A percentile compares a stretch with the other conserved stretches of the same genome.
Evolutionary conservation across 2,888 invertebrate genomes (phyloP).

Genomic region (Mythimna loreyi): DNA sequence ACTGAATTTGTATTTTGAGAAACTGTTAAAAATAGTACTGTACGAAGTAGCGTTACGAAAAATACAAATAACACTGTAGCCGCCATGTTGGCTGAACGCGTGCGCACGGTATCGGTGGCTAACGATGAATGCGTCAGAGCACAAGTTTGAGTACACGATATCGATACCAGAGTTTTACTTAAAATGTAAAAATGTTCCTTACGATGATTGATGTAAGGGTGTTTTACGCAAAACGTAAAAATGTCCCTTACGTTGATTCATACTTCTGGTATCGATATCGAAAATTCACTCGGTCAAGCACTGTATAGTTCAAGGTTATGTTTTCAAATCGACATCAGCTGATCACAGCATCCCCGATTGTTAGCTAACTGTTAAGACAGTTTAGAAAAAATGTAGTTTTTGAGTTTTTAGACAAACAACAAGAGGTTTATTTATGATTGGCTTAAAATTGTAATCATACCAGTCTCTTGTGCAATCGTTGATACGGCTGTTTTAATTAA

Average conservation of each 20-base stretch:
- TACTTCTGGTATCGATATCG: too few relatives aligned
- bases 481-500: neutral
- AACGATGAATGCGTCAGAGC: neutral
- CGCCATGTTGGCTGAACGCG: constrained; percentile 2
- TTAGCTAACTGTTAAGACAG: neutral
- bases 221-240: too few relatives aligned
- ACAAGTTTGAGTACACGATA: too few relatives aligned
- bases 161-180: too few relatives aligned
- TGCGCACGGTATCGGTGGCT: neutral
- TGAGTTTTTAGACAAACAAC: neutral
- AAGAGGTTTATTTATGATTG: neutral
- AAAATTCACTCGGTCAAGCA: too few relatives aligned
- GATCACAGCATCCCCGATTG: neutral
- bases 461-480: neutral
- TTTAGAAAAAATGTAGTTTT: neutral
- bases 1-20: constrained; percentile 23
- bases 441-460: neutral
- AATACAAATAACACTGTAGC: neutral
- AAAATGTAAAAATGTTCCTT: too few relatives aligned
- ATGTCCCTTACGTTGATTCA: too few relatives aligned
- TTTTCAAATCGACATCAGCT: neutral
- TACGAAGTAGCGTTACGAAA: neutral
- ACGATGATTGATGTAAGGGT: too few relatives aligned
- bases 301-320: too few relatives aligned
- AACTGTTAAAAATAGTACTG: neutral